Base-by-base conservation (phyloP, 2,797 vertebrate species). In the Valencia hispanica region DNA sequence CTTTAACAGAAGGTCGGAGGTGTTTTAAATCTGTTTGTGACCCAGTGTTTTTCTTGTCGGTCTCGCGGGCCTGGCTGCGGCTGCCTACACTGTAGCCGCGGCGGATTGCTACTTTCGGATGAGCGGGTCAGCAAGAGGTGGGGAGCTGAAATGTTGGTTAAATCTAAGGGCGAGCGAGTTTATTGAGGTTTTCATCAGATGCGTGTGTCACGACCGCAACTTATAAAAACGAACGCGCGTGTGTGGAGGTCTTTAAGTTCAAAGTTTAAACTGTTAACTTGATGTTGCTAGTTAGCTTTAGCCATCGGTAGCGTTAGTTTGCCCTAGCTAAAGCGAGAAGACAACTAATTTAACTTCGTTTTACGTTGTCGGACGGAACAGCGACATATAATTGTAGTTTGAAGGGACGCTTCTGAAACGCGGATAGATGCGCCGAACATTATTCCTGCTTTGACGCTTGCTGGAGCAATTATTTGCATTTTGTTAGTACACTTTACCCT, bases 11-110 rank as follows among this genome's bases (percentile, higher is more conserved):
- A 45, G 73, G 63, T 84, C 83, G 84, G 84, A 87, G 74, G 32
- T 30, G 82, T 78, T 71, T 61, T 55, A 80, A 87, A 83, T 87
- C 76, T 53, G 79, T 72, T 86, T 47, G 43, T 87, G 76, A 51
- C 82, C 86, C 85, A 75, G 88, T 94, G 93, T 95, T 95, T 94
- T 94, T 92, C 92, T 93, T 81, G 85, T 88, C 79, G 88, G 92
- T 84, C 81, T 89, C 87, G 68, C 81, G 90, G 94, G 95, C 94
- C 95, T 94, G 88, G 77, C 85, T 80, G 63, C 22, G 51, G 90
- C 90, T 90, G 88, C 90, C 87, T 91, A 81, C 87, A 84, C 90
- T 84, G 78, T 80, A 92, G 91, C 94, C 83, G 94, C 94, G 84
- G 94, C 94, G 91, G 91, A 78, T 70, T 92, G 92, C 93, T 91